phyloP scores from a whole-genome alignment of 2,888 invertebrate genomes.

The Drosophila setosimentum region DNA sequence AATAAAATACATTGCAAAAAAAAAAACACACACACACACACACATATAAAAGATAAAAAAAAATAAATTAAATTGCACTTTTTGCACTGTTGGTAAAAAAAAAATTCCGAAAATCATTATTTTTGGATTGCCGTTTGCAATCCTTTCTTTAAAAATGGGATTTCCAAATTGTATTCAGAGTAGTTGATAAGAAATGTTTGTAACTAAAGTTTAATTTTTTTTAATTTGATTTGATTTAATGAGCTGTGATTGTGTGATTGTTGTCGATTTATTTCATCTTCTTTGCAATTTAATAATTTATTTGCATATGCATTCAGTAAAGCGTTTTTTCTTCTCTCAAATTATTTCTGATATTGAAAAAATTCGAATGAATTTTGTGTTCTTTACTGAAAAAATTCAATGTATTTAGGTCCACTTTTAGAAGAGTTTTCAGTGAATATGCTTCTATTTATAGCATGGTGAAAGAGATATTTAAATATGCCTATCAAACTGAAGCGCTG shows the following conservation, averaged over 20 bases:
- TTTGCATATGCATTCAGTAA: not conserved
- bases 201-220: not conserved
- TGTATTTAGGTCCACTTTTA: not conserved
- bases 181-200: not conserved
- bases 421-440: not conserved
- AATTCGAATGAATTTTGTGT: not conserved
- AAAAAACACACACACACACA: no score
- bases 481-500: slow-evolving; percentile 61
- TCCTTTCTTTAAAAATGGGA: no score
- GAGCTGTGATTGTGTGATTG: accelerated
- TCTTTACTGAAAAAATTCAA: not conserved
- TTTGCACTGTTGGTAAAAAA: no score
- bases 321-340: not conserved
- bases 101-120: not conserved
- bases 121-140: no score
- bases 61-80: not conserved
- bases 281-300: not conserved
- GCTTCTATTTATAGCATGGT: slow-evolving; percentile 4
- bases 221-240: not conserved
- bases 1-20: slow-evolving; percentile 6
- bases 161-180: not conserved
- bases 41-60: not conserved
- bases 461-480: slow-evolving; percentile 57
- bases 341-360: not conserved
- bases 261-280: not conserved